Percentiles rank a stretch among this genome's conserved stretches.
Evolutionary conservation across 2,797 vertebrate species (phyloP).

Genomic region (Denticeps clupeoides): DNA sequence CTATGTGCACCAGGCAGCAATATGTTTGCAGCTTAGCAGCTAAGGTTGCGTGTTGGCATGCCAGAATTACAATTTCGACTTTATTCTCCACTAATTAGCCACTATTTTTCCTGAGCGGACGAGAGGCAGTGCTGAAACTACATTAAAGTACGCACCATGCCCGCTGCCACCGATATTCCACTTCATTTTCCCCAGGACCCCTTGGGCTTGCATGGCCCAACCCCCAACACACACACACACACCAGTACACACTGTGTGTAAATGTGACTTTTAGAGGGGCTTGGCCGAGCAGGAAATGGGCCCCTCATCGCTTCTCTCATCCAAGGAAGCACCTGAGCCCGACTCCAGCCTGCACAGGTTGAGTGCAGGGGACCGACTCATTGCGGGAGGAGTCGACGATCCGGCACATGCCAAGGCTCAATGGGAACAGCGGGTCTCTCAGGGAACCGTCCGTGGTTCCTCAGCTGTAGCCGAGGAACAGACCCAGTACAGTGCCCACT

Average conservation of each 20-base stretch:
- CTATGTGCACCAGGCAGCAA: too few relatives aligned
- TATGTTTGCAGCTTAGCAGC: not conserved
- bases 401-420: too few relatives aligned
- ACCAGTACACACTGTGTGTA: not conserved
- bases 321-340: not conserved
- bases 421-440: too few relatives aligned
- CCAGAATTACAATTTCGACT: not conserved
- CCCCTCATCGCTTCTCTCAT: not conserved
- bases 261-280: not conserved
- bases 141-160: slow-evolving; percentile 39
- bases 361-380: too few relatives aligned
- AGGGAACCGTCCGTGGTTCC: too few relatives aligned
- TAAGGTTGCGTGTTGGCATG: slow-evolving; percentile 4
- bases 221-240: not conserved
- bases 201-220: slow-evolving; percentile 2
- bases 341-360: too few relatives aligned
- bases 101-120: slow-evolving; percentile 41
- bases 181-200: slow-evolving; percentile 36
- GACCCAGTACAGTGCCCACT: too few relatives aligned
- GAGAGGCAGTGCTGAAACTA: slow-evolving; percentile 27
- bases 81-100: slow-evolving; percentile 25
- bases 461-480: too few relatives aligned
- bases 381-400: too few relatives aligned
- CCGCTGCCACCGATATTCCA: slow-evolving; percentile 56
- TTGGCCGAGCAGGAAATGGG: not conserved